These are phyloP conservation scores for Antennarius striatus DNA, from an alignment of 2,113 vertebrate species.

Conservation along the genomic window DNA sequence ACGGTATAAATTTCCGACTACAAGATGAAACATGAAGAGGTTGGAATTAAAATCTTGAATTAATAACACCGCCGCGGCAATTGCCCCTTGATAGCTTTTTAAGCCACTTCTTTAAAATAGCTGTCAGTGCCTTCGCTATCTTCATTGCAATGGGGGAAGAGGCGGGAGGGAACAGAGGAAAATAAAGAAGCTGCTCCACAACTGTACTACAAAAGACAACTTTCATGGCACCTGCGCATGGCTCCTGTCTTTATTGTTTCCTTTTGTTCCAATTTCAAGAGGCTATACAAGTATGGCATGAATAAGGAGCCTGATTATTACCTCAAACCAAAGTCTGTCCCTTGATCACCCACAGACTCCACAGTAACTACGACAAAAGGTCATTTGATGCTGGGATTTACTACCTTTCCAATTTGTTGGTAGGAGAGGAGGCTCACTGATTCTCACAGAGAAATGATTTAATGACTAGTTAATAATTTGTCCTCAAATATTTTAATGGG, in stretches of 20 bases:
- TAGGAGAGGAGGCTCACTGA: conserved; percentile 49
- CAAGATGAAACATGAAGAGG: conserved; percentile 35
- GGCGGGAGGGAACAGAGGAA: neutral
- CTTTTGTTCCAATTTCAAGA: conserved; percentile 50
- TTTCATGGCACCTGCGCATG: conserved; percentile 17
- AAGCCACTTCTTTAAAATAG: conserved; percentile 31
- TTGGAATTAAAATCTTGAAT: conserved; percentile 49
- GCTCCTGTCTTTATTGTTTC: conserved; percentile 14
- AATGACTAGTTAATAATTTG: conserved; percentile 77
- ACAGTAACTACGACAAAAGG: conserved; percentile 48
- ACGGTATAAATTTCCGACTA: conserved; percentile 17
- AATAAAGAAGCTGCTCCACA: conserved; percentile 5
- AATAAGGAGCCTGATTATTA: conserved; percentile 34
- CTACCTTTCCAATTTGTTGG: conserved; percentile 68
- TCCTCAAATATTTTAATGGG: conserved; percentile 72
- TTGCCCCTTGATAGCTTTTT: conserved; percentile 39
- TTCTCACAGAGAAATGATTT: conserved; percentile 73
- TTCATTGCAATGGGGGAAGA: conserved; percentile 2
- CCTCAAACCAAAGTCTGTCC: conserved; percentile 39
- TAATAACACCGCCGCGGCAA: conserved; percentile 38
- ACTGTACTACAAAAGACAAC: conserved; percentile 8
- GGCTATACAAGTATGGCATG: conserved; percentile 10
- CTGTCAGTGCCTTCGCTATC: neutral
- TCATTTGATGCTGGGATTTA: conserved; percentile 76
- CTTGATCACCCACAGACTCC: conserved; percentile 46